phyloP scores from a whole-genome alignment of 2,888 invertebrate species.

The Kryphioiulus occultus region DNA sequence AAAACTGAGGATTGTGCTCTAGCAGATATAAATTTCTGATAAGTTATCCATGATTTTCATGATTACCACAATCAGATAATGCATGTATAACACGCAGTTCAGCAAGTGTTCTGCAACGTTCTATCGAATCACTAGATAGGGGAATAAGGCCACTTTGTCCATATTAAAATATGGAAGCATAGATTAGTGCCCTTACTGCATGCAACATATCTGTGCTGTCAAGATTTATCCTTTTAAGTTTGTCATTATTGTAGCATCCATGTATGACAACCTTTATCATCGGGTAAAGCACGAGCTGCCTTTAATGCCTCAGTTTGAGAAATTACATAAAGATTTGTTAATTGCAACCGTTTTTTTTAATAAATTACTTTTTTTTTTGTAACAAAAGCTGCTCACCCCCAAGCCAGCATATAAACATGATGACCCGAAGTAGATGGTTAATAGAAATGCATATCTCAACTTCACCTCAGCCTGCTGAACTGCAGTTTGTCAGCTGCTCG shows the following conservation, averaged over 20 bases:
- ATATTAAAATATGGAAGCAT: background rate
- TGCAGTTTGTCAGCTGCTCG: background rate
- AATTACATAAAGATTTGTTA: background rate
- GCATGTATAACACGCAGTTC: too few species aligned
- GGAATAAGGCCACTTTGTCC: background rate
- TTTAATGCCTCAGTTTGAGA: too few species aligned
- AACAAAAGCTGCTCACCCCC: background rate
- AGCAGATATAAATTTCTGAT: too few species aligned
- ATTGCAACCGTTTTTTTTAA: background rate
- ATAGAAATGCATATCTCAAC: constrained; percentile 3
- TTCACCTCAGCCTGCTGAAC: background rate
- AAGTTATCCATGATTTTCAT: too few species aligned
- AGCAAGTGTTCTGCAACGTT: background rate
- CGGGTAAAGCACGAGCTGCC: too few species aligned
- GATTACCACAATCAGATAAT: too few species aligned
- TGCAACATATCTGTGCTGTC: too few species aligned
- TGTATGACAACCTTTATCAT: too few species aligned
- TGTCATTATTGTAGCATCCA: too few species aligned
- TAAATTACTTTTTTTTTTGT: background rate
- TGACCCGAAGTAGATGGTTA: background rate
- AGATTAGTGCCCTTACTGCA: background rate
- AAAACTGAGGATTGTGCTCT: too few species aligned
- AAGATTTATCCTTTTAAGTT: too few species aligned
- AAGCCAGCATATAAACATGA: background rate
- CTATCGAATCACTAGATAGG: background rate